Percentiles rank a stretch among this genome's conserved stretches.
These are phyloP conservation scores for Alcis repandata DNA, from an alignment of 2,888 invertebrate genomes.

Conservation along the genomic window DNA sequence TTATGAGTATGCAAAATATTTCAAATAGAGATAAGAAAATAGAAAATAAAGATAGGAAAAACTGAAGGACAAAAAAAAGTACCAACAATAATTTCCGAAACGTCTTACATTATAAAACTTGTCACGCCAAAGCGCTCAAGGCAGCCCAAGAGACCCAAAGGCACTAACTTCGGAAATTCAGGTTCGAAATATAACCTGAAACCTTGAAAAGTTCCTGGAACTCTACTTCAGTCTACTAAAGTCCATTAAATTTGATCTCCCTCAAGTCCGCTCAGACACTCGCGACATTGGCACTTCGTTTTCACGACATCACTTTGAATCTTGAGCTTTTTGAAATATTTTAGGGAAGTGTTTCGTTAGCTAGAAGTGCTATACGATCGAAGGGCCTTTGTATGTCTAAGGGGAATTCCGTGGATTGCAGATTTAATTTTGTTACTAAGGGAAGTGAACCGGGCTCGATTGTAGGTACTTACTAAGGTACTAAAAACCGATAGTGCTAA, in stretches of 20 bases:
- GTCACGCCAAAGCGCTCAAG: constrained; percentile 6
- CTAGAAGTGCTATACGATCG: neutral
- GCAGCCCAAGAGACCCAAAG: neutral
- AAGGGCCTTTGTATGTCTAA: neutral
- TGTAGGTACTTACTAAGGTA: too few relatives aligned
- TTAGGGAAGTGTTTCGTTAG: constrained; percentile 2
- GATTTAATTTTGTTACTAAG: too few relatives aligned
- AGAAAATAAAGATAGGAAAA: neutral
- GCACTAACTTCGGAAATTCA: constrained; percentile 8
- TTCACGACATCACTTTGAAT: constrained; percentile 27
- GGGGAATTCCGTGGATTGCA: too few relatives aligned
- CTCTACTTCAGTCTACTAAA: constrained; percentile 15
- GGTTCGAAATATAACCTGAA: constrained; percentile 12
- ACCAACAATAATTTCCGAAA: neutral
- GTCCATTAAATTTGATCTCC: constrained; percentile 33
- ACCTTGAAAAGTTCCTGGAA: constrained; percentile 19
- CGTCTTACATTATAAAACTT: neutral
- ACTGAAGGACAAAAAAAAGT: neutral
- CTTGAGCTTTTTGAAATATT: constrained; percentile 18
- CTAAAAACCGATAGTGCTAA: too few relatives aligned
- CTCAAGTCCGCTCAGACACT: constrained; percentile 8
- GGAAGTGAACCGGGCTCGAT: too few relatives aligned
- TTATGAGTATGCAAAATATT: too few relatives aligned
- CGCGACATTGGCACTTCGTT: constrained; percentile 25
- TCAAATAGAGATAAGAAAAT: neutral